A percentile compares a stretch with the other conserved stretches of the same genome.
phyloP scores from a whole-genome alignment of 2,797 vertebrate species.

The Sorex maritimensis region DNA sequence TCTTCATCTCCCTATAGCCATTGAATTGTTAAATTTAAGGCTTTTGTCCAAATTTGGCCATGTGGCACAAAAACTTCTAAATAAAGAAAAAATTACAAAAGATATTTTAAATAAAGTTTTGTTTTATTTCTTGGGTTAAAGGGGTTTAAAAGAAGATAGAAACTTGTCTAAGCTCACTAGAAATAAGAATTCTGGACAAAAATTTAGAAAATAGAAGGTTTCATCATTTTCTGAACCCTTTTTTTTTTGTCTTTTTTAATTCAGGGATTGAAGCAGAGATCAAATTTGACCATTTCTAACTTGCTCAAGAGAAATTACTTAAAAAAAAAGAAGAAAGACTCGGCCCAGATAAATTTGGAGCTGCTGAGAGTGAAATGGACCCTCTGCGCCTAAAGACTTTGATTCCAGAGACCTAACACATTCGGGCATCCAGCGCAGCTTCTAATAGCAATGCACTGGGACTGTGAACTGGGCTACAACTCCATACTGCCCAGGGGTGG shows the following conservation, averaged over 20 bases:
- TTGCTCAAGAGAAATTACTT: not conserved
- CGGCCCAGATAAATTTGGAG: too few relatives aligned
- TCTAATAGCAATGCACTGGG: too few relatives aligned
- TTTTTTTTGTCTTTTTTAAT: conserved; percentile 33
- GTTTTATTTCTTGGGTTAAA: conserved; percentile 29
- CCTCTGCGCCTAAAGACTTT: too few relatives aligned
- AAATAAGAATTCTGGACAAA: not conserved
- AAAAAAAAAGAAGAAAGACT: too few relatives aligned
- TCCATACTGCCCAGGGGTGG: too few relatives aligned
- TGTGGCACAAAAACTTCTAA: conserved; percentile 48
- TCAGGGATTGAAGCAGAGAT: not conserved
- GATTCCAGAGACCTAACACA: too few relatives aligned
- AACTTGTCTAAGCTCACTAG: not conserved
- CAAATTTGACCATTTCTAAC: conserved; percentile 47
- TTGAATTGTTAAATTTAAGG: conserved; percentile 41
- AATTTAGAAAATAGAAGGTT: not conserved
- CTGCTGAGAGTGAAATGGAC: too few relatives aligned
- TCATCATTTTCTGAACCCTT: not conserved
- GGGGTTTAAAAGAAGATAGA: conserved; percentile 1
- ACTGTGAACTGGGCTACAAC: too few relatives aligned
- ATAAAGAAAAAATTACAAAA: conserved; percentile 55
- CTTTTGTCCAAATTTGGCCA: not conserved
- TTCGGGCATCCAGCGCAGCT: too few relatives aligned
- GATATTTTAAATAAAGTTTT: conserved; percentile 56
- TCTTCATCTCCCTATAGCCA: conserved; percentile 23